Evolutionary conservation across 2,888 invertebrate species (phyloP), one percentile per base, ranked within the genome.

Genomic region (Pimpla rufipes): DNA sequence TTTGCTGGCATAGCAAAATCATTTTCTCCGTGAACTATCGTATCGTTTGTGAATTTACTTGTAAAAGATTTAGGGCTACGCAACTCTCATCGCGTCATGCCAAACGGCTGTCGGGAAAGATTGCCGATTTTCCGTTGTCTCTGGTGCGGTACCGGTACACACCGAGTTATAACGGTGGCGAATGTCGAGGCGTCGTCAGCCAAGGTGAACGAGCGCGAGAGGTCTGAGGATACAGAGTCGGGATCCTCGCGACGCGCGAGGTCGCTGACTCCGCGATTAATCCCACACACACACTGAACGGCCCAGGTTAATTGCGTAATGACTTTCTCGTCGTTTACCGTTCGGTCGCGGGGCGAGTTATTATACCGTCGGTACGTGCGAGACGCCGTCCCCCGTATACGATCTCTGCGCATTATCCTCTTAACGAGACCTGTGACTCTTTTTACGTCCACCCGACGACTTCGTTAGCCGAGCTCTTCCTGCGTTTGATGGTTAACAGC

Each of bases 241-340:
- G 29, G 47, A 71, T 66, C 18, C 40, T 67, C 35, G 37, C 52
- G 66, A 62, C 35, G 29, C 29, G n/a, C 16, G 59, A 29, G 81
- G 67, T 81, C 81, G 57, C 73, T 78, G 81, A 81, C 81, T 50
- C 68, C 59, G 52, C 67, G 59, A 68, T 81, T 81, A 68, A 81
- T 57, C 62, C 59, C 73, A 50, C 76, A 62, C 55, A 52, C 42
- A 40, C 16, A 45, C 62, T 67, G 71, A 68, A 68, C 55, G 57
- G 59, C 82, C 74, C 68, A 62, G 73, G 74, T 82, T 82, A 82
- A 82, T 82, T 82, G 82, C 82, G 73, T 78, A 81, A 81, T 81
- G 81, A 81, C 81, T 81, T 81, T 81, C 77, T 42, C 81, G 73
- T 73, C 77, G 42, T 74, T 67, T 64, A 78, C 81, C 67, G 81